Conservation (phyloP, 2,888 invertebrate species). For the Tethea ocularis region DNA sequence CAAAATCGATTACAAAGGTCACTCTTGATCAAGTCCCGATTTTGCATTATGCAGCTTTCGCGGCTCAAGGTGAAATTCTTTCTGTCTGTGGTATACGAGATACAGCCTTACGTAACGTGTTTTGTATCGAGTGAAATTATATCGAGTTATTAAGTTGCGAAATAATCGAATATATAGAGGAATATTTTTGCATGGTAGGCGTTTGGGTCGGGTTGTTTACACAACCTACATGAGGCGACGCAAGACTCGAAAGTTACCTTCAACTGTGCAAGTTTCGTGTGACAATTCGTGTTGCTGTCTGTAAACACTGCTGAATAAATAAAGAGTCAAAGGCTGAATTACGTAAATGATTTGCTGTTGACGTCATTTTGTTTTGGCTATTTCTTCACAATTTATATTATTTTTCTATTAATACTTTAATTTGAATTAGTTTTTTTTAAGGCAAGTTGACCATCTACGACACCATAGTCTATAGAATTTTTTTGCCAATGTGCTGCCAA, state of each 20-base stretch:
- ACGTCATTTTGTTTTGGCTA: background rate
- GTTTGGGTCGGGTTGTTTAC: conserved; percentile 13
- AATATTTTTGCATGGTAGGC: conserved; percentile 17
- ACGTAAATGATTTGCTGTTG: background rate
- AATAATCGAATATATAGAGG: conserved; percentile 27
- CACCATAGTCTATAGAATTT: no score
- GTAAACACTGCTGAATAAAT: conserved; percentile 1
- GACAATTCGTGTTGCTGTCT: background rate
- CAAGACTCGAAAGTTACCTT: conserved; percentile 3
- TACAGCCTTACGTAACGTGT: conserved; percentile 21
- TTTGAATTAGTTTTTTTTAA: no score
- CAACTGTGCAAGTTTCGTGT: background rate
- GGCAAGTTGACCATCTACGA: no score
- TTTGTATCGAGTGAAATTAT: conserved; percentile 20
- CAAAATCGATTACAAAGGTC: conserved; percentile 9
- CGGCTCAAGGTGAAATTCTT: conserved; percentile 68
- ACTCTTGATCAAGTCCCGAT: conserved; percentile 8
- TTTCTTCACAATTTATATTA: background rate
- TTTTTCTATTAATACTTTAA: background rate
- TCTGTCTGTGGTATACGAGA: conserved; percentile 22
- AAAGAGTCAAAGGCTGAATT: background rate
- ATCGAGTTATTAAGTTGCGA: conserved; percentile 23
- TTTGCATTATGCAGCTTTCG: conserved; percentile 54
- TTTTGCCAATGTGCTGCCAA: no score
- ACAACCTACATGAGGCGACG: conserved; percentile 6